A percentile compares a stretch with the other conserved stretches of the same genome.
Evolutionary conservation across 2,888 invertebrate genomes (phyloP).

Genomic region (Ennomos fuscantarius): DNA sequence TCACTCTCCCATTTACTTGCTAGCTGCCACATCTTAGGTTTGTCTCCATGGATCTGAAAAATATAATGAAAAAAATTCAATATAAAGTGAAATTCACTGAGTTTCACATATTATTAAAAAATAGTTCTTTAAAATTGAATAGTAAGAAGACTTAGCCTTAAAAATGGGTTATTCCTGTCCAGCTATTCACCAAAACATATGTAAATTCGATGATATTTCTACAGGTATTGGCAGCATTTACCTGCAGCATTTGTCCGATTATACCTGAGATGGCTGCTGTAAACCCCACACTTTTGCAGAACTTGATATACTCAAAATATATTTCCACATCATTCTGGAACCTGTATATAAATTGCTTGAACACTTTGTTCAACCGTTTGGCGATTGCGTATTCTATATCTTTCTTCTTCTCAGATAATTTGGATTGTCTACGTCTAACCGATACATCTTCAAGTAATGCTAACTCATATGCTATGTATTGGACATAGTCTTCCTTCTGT

Average conservation of each 20-base stretch:
- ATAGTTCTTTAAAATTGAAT: too few species aligned
- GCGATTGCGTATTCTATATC: slow-evolving; percentile 89
- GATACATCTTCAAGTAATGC: slow-evolving; percentile 87
- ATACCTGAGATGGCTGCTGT: slow-evolving; percentile 82
- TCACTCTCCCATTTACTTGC: slow-evolving; percentile 92
- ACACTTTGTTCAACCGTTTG: slow-evolving; percentile 89
- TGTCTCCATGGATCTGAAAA: slow-evolving; percentile 88
- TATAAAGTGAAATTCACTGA: too few species aligned
- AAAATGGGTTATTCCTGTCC: too few species aligned
- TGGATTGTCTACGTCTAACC: slow-evolving; percentile 84
- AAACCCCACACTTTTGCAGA: slow-evolving; percentile 88
- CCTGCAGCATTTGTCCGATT: slow-evolving; percentile 87
- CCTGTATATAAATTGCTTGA: slow-evolving; percentile 87
- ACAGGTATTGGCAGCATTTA: slow-evolving; percentile 42
- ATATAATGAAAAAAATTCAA: not conserved
- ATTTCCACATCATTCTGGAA: slow-evolving; percentile 90
- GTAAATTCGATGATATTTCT: too few species aligned
- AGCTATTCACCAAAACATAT: too few species aligned
- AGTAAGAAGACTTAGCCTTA: too few species aligned
- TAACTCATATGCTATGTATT: slow-evolving; percentile 89
- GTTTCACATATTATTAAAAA: too few species aligned
- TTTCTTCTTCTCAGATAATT: slow-evolving; percentile 85
- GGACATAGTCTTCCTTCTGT: slow-evolving; percentile 88
- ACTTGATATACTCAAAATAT: slow-evolving; percentile 92
- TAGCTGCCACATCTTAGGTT: slow-evolving; percentile 90